phyloP scores from a whole-genome alignment of 2,113 vertebrate species.

The Stictonetta naevosa region DNA sequence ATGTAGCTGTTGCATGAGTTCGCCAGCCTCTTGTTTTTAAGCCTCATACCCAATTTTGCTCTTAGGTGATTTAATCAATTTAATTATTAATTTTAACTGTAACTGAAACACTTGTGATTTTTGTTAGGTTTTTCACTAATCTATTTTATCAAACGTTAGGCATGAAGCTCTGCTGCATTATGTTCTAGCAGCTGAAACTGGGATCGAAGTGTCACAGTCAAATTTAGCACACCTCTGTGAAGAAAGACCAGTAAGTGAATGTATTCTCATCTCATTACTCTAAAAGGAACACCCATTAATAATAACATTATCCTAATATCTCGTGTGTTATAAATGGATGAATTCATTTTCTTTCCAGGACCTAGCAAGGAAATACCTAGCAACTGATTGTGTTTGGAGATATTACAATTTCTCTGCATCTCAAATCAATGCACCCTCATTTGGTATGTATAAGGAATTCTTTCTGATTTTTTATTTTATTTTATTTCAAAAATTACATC shows the following conservation, averaged over 20 bases:
- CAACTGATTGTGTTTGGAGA: constrained; percentile 85
- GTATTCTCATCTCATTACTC: neutral
- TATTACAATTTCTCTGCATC: constrained; percentile 91
- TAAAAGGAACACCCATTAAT: neutral
- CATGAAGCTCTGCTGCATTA: constrained; percentile 88
- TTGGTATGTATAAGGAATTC: constrained; percentile 79
- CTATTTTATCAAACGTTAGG: constrained; percentile 75
- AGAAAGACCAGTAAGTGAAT: constrained; percentile 82
- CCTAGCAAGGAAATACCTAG: constrained; percentile 75
- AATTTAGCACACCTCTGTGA: constrained; percentile 92
- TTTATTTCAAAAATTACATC: neutral
- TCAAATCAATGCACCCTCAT: constrained; percentile 85
- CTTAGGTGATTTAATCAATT: neutral
- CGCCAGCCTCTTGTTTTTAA: neutral
- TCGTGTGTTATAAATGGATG: constrained; percentile 13
- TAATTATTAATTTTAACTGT: constrained; percentile 15
- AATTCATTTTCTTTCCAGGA: constrained; percentile 75
- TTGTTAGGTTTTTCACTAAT: neutral
- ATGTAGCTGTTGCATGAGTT: constrained; percentile 69
- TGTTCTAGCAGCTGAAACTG: constrained; percentile 89
- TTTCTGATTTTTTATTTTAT: neutral
- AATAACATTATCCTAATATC: neutral
- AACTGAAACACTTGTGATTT: neutral
- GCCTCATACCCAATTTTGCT: neutral
- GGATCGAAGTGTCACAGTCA: constrained; percentile 91